phyloP scores from a whole-genome alignment of 2,113 vertebrate genomes.

The Trachemys scripta region DNA sequence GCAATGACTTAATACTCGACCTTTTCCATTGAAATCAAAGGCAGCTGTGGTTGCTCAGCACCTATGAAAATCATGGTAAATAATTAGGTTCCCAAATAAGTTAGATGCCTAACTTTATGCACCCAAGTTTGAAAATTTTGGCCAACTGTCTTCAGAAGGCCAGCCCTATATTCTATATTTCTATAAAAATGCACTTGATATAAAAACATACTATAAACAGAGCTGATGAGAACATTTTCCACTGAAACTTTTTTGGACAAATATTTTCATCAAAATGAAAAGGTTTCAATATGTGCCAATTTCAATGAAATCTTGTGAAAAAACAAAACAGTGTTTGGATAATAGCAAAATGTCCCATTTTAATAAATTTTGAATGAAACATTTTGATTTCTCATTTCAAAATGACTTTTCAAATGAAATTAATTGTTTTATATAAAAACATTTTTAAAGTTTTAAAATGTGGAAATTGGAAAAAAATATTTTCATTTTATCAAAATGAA shows the following conservation, averaged over 20 bases:
- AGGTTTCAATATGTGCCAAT: not conserved
- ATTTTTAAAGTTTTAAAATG: not conserved
- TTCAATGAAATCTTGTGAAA: not conserved
- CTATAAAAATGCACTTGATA: not conserved
- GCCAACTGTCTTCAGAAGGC: not conserved
- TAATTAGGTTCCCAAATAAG: not conserved
- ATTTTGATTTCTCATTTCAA: not conserved
- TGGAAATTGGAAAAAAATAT: not conserved
- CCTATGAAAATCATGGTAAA: not conserved
- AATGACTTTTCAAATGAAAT: not conserved
- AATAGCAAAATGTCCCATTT: not conserved
- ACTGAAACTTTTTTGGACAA: not conserved
- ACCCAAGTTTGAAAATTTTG: not conserved
- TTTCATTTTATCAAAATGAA: not conserved
- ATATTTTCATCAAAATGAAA: not conserved
- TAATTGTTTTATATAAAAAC: not conserved
- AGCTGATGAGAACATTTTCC: not conserved
- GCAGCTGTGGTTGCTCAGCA: not conserved
- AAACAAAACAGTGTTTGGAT: not conserved
- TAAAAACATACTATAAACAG: not conserved
- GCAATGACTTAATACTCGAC: not conserved
- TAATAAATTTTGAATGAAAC: not conserved
- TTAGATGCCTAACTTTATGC: not conserved
- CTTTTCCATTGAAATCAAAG: not conserved
- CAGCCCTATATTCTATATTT: not conserved